A percentile compares a stretch with the other conserved stretches of the same genome.
Conservation (phyloP, 2,113 vertebrate genomes). For the Neomonachus schauinslandi region DNA sequence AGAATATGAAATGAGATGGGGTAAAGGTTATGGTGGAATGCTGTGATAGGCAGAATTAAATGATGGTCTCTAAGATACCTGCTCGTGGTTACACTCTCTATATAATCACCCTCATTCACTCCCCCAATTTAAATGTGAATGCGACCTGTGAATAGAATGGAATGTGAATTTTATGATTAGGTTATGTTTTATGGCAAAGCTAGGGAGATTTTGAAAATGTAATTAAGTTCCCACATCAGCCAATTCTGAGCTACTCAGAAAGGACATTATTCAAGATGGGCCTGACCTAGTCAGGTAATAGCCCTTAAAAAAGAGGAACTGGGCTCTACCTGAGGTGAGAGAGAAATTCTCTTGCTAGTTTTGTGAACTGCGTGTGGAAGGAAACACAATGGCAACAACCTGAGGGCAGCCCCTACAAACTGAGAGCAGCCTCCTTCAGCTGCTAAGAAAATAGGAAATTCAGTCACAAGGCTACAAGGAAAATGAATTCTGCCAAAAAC, state of each 20-base stretch:
- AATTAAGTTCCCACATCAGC: conserved; percentile 14
- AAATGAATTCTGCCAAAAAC: background rate
- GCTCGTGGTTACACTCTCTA: background rate
- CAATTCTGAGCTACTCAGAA: conserved; percentile 35
- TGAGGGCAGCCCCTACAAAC: background rate
- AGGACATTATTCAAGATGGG: background rate
- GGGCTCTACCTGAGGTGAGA: background rate
- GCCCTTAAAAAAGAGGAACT: background rate
- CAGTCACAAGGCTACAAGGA: background rate
- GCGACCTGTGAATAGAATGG: background rate
- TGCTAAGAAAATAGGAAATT: background rate
- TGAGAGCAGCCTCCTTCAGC: background rate
- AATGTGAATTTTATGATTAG: background rate
- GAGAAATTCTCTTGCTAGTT: background rate
- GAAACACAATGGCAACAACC: background rate
- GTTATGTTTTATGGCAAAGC: background rate
- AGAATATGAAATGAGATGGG: background rate
- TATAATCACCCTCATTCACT: background rate
- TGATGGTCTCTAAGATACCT: background rate
- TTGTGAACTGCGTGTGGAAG: background rate
- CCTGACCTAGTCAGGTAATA: background rate
- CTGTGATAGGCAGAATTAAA: background rate
- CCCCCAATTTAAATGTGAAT: background rate
- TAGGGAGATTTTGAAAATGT: background rate
- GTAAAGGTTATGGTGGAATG: background rate